Base-by-base conservation (phyloP, 2,888 invertebrate species). In the Clitarchus hookeri region DNA sequence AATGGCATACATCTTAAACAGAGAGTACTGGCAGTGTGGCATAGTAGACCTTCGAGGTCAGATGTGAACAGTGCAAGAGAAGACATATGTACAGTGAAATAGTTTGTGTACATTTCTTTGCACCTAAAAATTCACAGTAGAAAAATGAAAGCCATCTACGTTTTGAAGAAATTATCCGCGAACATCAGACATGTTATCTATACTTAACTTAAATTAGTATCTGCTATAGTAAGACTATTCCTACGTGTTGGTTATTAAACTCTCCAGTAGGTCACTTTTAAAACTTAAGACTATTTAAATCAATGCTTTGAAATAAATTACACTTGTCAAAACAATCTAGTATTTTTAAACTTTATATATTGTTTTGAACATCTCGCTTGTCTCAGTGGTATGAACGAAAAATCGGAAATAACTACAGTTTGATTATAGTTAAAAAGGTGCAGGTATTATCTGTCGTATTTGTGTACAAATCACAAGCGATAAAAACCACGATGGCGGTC, bases 1-100 rank as follows among this genome's bases (percentile, higher is more conserved):
- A 65, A 65, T 65, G 65, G 65, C 65, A 65, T 65, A 65, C 65
- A 65, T 65, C 65, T 19, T 65, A 65, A 65, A 65, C 65, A 65
- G 65, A 65, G 13, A 65, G 65, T 65, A 65, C n/a, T 65, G 65
- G 65, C 65, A 65, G 65, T 65, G 65, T 65, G 65, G 65, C 65
- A 65, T 65, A 65, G 65, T 65, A 65, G 65, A 65, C 65, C 65
- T 16, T 65, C 65, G 6, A 65, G 65, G 65, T 19, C 65, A 65
- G n/a, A 65, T 16, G 65, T 65, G 65, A 65, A 65, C 65, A 65
- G 65, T 65, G 65, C 65, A 65, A 65, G 65, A 65, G 65, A 65
- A 23, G 65, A 65, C 65, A 65, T 65, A 65, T 65, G 23, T 65
- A 65, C 65, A 65, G n/a, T 65, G 65, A 65, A 65, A 65, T 65